A percentile compares a stretch with the other conserved stretches of the same genome.
Evolutionary conservation across 1,140 invertebrate species (phyloP).

Genomic region (Cyclargus thomasi): DNA sequence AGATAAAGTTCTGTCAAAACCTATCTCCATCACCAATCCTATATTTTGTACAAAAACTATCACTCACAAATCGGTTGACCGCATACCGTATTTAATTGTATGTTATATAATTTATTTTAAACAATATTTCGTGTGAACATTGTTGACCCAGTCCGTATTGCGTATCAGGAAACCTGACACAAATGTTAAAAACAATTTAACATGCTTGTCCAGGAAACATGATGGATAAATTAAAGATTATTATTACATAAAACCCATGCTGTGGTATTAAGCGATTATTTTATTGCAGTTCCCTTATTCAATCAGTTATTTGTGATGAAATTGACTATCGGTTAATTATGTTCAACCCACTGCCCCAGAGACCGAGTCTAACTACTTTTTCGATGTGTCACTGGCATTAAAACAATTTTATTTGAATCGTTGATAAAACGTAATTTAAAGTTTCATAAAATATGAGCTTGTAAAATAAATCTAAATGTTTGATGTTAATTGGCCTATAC

Average conservation of each 20-base stretch:
- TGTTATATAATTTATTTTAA: slow-evolving; percentile 1
- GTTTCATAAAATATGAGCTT: too few relatives aligned
- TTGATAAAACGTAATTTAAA: too few relatives aligned
- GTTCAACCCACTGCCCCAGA: neutral
- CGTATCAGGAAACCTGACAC: neutral
- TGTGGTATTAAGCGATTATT: neutral
- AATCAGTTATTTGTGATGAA: neutral
- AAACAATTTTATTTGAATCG: too few relatives aligned
- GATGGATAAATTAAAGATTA: neutral
- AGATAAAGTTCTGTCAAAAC: too few relatives aligned
- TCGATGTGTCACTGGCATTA: too few relatives aligned
- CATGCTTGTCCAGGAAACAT: neutral
- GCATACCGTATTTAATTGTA: neutral
- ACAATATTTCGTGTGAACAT: slow-evolving; percentile 10
- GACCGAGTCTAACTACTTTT: neutral
- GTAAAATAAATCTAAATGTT: too few relatives aligned
- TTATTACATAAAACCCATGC: neutral
- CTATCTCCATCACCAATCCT: too few relatives aligned
- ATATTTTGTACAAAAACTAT: neutral
- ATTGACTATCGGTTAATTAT: neutral
- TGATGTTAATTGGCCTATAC: too few relatives aligned
- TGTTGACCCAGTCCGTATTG: slow-evolving; percentile 1
- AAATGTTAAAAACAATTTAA: neutral
- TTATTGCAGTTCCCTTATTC: neutral
- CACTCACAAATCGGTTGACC: neutral